Percentiles rank a stretch among this genome's conserved stretches.
Conservation (phyloP, 2,888 invertebrate species). For the Apodemia duryi region DNA sequence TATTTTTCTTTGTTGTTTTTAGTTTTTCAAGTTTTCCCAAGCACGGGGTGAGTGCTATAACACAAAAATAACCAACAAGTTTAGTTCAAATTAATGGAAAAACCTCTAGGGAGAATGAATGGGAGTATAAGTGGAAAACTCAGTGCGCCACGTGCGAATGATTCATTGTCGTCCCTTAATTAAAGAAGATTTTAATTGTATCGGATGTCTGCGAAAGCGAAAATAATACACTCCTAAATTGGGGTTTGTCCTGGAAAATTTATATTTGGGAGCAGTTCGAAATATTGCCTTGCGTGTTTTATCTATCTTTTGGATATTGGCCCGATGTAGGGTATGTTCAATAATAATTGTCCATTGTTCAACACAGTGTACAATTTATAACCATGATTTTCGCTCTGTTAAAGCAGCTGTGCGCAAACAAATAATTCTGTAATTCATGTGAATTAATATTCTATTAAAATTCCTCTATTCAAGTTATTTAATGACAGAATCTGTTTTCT, state of each 20-base stretch:
- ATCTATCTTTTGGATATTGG: conserved; percentile 45
- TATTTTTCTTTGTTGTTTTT: no score
- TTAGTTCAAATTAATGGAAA: no score
- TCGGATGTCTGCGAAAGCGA: conserved; percentile 79
- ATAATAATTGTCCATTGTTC: conserved; percentile 32
- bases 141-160: conserved; percentile 80
- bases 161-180: conserved; percentile 78
- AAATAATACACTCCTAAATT: conserved; percentile 79
- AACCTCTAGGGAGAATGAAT: conserved; percentile 52
- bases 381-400: conserved; percentile 28
- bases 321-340: conserved; percentile 33
- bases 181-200: conserved; percentile 81
- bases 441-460: conserved; percentile 25
- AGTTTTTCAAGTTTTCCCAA: no score
- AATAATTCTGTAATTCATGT: neutral
- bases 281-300: conserved; percentile 68
- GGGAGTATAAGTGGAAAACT: conserved; percentile 75
- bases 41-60: no score
- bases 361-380: conserved; percentile 31
- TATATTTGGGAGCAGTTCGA: conserved; percentile 61
- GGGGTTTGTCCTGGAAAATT: conserved; percentile 70
- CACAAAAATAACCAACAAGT: no score
- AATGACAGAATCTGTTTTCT: conserved; percentile 33
- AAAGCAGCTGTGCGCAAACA: conserved; percentile 21
- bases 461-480: conserved; percentile 26